Evolutionary conservation across 2,113 vertebrate genomes (phyloP), one percentile per base, ranked within the genome.

Genomic region (Leptosomus discolor): DNA sequence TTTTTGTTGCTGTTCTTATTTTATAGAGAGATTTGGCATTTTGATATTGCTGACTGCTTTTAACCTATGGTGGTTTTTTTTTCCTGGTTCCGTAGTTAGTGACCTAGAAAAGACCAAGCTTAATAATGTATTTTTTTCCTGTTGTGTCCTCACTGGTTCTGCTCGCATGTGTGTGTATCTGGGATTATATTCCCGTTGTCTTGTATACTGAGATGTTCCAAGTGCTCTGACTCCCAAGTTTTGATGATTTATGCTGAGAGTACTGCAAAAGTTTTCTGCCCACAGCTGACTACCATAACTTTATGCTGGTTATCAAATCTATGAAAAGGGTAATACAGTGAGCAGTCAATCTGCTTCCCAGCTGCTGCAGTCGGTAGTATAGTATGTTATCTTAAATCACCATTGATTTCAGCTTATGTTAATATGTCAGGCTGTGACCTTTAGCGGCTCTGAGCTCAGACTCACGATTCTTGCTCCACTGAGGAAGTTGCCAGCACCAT

Each of bases 331-430:
- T 79, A 57, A 90, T 51, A 22, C n/a, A 88, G 36, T 41, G 83
- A 95, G 80, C 50, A 81, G 58, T 68, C 71, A 69, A 5, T 34
- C 82, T 74, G 69, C 69, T 79, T 90, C 85, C 29, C 53, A 57
- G 65, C 61, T 85, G 39, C 69, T 93, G 78, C 78, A 79, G 53
- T 60, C 1, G 0, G 30, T 65, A 64, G n/a, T 41, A 11, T 16
- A 53, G n/a, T 60, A 41, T 88, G 58, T 81, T 89, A 84, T 67
- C 91, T 89, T 92, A 89, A 89, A 96, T 95, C 69, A 82, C 68
- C 64, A 94, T 91, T 94, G 95, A 96, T 96, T 95, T 75, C 90
- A 91, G 89, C 73, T 94, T 85, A 92, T 92, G 84, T 63, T 92
- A 75, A 75, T 93, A 12, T 68, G 65, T 70, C 84, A 81, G 76